phyloP scores from a whole-genome alignment of 2,113 vertebrate species.

The Mystacornis crossleyi region DNA sequence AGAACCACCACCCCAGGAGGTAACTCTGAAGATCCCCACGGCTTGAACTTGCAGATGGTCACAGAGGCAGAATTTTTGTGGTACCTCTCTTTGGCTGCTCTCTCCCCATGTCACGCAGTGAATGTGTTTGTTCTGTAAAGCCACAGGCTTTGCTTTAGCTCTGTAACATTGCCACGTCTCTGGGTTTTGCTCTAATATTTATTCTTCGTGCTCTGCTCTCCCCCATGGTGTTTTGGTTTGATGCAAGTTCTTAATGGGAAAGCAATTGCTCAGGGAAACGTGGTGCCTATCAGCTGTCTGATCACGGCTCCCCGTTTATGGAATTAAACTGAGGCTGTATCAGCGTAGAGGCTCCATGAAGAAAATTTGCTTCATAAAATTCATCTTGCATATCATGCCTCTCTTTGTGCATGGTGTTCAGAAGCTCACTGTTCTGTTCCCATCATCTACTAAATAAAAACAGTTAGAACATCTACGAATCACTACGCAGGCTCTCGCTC shows the following conservation, averaged over 20 bases:
- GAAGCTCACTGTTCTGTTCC: background rate
- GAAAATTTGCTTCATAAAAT: conserved; percentile 21
- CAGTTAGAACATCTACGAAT: background rate
- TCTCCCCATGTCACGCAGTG: rapidly evolving
- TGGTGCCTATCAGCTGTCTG: background rate
- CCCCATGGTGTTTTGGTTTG: background rate
- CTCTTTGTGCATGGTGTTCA: background rate
- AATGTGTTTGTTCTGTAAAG: background rate
- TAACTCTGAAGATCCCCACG: background rate
- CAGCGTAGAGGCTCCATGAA: background rate
- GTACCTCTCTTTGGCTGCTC: background rate
- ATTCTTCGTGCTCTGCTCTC: background rate
- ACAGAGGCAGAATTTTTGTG: background rate
- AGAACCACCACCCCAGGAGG: rapidly evolving
- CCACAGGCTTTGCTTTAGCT: background rate
- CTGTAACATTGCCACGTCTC: background rate
- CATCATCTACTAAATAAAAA: background rate
- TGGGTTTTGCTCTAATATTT: background rate
- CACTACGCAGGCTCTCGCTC: background rate
- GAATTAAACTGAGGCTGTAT: background rate
- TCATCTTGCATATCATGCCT: conserved; percentile 1
- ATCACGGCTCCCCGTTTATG: background rate
- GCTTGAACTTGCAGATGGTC: background rate
- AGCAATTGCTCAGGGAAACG: background rate
- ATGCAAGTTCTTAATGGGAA: background rate